phyloP scores from a whole-genome alignment of 1,140 invertebrate genomes.

The Atopsyche davidsoni region DNA sequence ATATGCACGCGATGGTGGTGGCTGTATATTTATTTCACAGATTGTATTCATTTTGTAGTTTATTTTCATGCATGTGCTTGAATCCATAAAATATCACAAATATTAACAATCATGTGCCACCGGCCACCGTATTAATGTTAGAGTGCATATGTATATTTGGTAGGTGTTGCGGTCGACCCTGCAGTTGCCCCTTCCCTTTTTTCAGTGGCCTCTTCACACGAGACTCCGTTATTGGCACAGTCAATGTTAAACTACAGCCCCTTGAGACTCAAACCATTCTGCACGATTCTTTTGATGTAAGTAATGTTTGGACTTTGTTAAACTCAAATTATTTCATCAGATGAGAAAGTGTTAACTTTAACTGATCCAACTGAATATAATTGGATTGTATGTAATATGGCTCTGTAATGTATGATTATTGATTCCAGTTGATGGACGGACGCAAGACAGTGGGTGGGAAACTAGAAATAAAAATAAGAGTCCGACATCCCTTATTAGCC shows the following conservation, averaged over 20 bases:
- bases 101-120: not conserved
- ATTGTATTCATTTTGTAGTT: constrained; percentile 5
- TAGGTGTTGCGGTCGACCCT: constrained; percentile 33
- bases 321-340: not conserved
- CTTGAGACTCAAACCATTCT: constrained; percentile 81
- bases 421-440: constrained; percentile 79
- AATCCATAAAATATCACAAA: constrained; percentile 1
- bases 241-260: constrained; percentile 73
- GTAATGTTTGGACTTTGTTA: constrained; percentile 35
- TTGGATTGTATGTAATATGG: no score
- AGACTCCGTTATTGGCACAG: constrained; percentile 81
- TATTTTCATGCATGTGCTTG: not conserved
- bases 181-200: constrained; percentile 44
- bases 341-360: no score
- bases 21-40: not conserved
- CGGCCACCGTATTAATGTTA: not conserved
- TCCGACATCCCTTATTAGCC: constrained; percentile 84
- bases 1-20: not conserved
- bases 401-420: constrained; percentile 1
- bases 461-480: constrained; percentile 81
- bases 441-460: constrained; percentile 83
- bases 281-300: constrained; percentile 88
- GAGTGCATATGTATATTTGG: constrained; percentile 23
- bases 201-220: constrained; percentile 85
- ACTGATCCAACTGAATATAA: no score